Evolutionary conservation across 2,888 invertebrate species (phyloP).

Genomic region (Osedax frankpressi): DNA sequence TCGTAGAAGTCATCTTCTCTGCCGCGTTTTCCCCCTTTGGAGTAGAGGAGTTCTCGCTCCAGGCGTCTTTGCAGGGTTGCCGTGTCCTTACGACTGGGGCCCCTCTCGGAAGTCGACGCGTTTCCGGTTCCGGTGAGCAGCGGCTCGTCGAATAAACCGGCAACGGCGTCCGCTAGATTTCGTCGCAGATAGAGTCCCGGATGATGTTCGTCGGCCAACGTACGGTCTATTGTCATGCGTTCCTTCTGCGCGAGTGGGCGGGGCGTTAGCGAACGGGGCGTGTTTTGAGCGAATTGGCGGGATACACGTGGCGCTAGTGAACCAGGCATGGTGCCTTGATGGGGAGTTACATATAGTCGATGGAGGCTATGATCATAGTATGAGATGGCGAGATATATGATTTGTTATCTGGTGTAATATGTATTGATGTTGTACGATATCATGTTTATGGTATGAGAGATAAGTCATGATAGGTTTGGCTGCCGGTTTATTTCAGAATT

Average conservation of each 20-base stretch:
- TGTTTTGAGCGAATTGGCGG: too few relatives aligned
- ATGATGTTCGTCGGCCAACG: slow-evolving; percentile 23
- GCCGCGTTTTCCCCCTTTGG: background rate
- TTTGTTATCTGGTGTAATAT: too few relatives aligned
- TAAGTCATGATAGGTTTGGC: too few relatives aligned
- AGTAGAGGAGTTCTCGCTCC: background rate
- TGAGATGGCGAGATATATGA: too few relatives aligned
- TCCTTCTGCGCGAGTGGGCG: slow-evolving; percentile 22
- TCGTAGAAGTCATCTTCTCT: background rate
- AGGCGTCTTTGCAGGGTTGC: slow-evolving; percentile 57
- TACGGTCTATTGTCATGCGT: slow-evolving; percentile 23
- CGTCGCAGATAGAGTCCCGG: slow-evolving; percentile 15
- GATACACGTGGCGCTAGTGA: too few relatives aligned
- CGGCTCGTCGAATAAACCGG: background rate
- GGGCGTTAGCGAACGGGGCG: background rate
- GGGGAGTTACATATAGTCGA: too few relatives aligned
- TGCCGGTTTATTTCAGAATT: too few relatives aligned
- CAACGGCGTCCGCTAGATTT: slow-evolving; percentile 6
- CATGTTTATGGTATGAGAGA: too few relatives aligned
- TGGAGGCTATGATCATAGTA: too few relatives aligned
- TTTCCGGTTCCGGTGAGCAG: slow-evolving; percentile 88
- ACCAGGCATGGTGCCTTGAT: too few relatives aligned
- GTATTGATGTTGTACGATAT: too few relatives aligned
- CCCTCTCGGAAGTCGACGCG: slow-evolving; percentile 84
- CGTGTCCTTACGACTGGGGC: slow-evolving; percentile 86